Conservation (phyloP, 2,113 vertebrate genomes). For the Amazona guildingii region DNA sequence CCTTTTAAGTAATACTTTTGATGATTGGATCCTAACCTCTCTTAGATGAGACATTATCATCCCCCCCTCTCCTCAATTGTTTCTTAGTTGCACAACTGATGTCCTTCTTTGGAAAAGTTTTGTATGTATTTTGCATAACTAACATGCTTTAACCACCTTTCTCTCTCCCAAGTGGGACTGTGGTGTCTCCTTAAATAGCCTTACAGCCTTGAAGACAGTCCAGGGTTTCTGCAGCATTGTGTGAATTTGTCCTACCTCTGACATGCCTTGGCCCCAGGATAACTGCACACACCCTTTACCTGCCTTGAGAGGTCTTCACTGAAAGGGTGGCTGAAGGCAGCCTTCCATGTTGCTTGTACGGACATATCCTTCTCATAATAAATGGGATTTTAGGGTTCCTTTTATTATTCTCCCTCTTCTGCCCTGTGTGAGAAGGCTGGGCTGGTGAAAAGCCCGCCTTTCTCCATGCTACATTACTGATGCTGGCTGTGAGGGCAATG, state of each 20-base stretch:
- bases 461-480: rapidly evolving
- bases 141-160: not conserved
- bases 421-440: not conserved
- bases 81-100: not conserved
- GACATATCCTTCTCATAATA: not conserved
- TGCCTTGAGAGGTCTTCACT: not conserved
- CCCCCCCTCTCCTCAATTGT: rapidly evolving
- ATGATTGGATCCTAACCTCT: not conserved
- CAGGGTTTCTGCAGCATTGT: not conserved
- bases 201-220: not conserved
- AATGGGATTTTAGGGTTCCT: not conserved
- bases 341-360: not conserved
- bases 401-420: not conserved
- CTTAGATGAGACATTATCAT: not conserved
- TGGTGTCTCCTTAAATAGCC: not conserved
- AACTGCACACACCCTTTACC: not conserved
- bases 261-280: not conserved
- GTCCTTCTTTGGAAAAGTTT: not conserved
- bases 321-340: not conserved
- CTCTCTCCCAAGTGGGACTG: not conserved
- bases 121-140: not conserved
- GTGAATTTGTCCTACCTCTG: not conserved
- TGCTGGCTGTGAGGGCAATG: not conserved
- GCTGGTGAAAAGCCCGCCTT: not conserved
- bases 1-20: not conserved